Base-by-base conservation (phyloP, 1,140 invertebrate species). In the Drosophila equinoxialis region DNA sequence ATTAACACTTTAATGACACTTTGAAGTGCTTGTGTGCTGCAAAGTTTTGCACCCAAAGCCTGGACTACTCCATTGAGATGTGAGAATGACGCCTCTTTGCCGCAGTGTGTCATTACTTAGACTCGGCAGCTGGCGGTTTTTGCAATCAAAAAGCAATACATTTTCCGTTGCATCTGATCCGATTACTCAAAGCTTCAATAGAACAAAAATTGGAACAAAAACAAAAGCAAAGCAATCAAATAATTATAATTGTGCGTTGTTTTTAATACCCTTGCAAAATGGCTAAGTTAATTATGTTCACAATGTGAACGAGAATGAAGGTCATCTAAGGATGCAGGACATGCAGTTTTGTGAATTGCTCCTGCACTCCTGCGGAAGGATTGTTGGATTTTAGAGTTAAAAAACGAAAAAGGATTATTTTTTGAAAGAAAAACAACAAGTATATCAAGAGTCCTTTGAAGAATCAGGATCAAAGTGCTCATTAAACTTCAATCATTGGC, bases 1-100 rank as follows among this genome's bases (percentile, higher is more conserved):
- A 86, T 86, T 86, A 86, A 82, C 83, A 77, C 83, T 87, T 87
- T 86, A 86, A 86, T 82, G 83, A 87, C 82, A 86, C 79, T 86
- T 86, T 81, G 71, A 87, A 86, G 80, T 79, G 74, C 17, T 51
- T 68, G 70, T 80, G 74, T 81, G 81, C 37, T 39, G 71, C 68
- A 78, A 82, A 78, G 71, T 78, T 68, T 66, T 66, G 60, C 65
- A 61, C 67, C 73, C 73, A 71, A 23, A 61, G 54, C 23, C 73
- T 76, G 65, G 73, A 62, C 60, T 51, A 35, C 35, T 65, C 23
- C 68, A 48, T 70, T 48, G 42, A 35, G 30, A 69, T 30, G 17
- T 11, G 17, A 17, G 60, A 75, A 60, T 39, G 39, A 37, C 59
- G 11, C 33, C 37, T 39, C 37, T 39, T 14, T 65, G 3, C 14